Percentiles rank a stretch among this genome's conserved stretches.
Conservation (phyloP, 2,113 vertebrate species). For the Heliornis fulica region DNA sequence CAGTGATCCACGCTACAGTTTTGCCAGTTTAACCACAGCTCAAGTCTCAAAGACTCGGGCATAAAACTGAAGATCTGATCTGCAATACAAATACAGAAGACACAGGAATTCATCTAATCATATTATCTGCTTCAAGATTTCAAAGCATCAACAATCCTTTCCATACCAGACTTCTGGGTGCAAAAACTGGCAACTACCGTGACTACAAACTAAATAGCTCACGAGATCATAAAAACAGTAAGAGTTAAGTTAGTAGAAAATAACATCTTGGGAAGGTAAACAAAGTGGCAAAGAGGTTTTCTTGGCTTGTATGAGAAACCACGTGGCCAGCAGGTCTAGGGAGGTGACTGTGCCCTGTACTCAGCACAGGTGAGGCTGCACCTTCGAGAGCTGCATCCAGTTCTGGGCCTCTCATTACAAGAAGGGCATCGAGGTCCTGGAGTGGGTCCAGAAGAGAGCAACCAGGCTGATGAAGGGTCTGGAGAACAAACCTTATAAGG, state of each 20-base stretch:
- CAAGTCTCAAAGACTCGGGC: neutral
- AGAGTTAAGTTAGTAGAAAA: neutral
- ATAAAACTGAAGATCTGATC: neutral
- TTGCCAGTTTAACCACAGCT: neutral
- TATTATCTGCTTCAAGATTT: neutral
- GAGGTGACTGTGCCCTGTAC: no score
- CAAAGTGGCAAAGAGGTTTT: fast-evolving
- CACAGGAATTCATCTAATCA: neutral
- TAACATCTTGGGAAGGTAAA: neutral
- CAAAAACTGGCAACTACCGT: neutral
- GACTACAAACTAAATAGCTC: neutral
- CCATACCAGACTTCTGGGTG: neutral
- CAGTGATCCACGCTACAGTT: neutral
- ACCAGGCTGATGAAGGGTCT: no score
- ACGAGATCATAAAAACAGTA: neutral
- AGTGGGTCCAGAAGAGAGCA: no score
- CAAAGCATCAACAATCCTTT: neutral
- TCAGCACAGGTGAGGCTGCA: no score
- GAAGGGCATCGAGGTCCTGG: no score
- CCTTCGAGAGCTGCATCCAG: no score
- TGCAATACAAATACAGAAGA: neutral
- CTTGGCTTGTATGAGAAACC: no score
- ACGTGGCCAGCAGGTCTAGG: no score
- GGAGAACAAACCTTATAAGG: no score
- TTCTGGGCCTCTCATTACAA: no score